A percentile compares a stretch with the other conserved stretches of the same genome.
Conservation (phyloP, 2,113 vertebrate genomes). For the Pluvianellus socialis region DNA sequence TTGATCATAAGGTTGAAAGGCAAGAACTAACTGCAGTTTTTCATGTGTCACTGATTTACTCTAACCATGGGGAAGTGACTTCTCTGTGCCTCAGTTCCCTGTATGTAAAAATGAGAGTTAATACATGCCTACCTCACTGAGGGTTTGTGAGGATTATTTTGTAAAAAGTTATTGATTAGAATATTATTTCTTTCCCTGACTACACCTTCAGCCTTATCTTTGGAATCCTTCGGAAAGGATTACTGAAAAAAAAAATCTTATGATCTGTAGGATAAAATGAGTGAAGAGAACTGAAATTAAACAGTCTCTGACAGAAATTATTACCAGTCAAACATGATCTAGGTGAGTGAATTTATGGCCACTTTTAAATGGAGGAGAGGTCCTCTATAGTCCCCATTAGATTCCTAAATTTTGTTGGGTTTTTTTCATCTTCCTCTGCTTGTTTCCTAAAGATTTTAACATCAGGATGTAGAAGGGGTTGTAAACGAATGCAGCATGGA, state of each 20-base stretch:
- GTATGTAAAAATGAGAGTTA: not conserved
- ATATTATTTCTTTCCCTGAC: not conserved
- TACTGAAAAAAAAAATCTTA: not conserved
- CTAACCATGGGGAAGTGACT: not conserved
- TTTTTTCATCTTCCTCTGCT: not conserved
- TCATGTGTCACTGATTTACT: not conserved
- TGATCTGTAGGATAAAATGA: not conserved
- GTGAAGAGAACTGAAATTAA: not conserved
- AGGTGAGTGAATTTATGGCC: not conserved
- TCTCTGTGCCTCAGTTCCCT: not conserved
- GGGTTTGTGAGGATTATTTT: not conserved
- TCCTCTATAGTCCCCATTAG: not conserved
- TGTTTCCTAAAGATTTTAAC: not conserved
- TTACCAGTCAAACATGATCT: not conserved
- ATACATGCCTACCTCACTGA: not conserved
- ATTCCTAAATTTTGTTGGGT: not conserved
- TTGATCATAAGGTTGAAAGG: not conserved
- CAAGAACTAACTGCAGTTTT: not conserved
- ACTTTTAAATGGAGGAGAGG: not conserved
- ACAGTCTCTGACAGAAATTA: not conserved
- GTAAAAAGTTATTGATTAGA: not conserved
- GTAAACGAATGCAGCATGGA: not conserved
- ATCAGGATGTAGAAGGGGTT: not conserved
- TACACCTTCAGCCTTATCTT: conserved; percentile 29
- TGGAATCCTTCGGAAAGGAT: conserved; percentile 5